phyloP scores from a whole-genome alignment of 2,113 vertebrate genomes.

The Platysternon megacephalum region DNA sequence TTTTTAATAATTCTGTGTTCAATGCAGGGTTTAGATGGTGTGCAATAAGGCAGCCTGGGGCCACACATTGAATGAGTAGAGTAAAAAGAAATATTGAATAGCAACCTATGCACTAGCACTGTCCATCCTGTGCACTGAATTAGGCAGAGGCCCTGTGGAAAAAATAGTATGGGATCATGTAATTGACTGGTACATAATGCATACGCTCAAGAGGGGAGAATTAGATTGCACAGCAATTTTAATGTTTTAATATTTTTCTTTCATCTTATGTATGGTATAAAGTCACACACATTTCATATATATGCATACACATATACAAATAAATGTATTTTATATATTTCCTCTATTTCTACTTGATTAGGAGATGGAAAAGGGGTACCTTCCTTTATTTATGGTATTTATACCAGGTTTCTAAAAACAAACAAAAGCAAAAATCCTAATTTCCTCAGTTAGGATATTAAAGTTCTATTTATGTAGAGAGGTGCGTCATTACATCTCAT shows the following conservation, averaged over 20 bases:
- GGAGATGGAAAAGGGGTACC: neutral
- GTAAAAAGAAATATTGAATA: neutral
- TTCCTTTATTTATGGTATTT: neutral
- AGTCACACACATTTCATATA: neutral
- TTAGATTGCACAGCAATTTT: neutral
- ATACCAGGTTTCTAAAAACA: neutral
- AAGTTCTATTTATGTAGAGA: neutral
- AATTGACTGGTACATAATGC: neutral
- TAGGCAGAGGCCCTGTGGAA: neutral
- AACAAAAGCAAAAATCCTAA: neutral
- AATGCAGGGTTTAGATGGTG: neutral
- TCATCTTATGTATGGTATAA: too few relatives aligned
- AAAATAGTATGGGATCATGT: neutral
- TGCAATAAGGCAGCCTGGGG: neutral
- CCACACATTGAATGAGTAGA: neutral
- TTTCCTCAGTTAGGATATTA: conserved; percentile 8
- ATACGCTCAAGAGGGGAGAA: neutral
- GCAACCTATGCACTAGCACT: neutral
- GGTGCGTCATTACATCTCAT: neutral
- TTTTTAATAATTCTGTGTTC: neutral
- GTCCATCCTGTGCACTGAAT: neutral
- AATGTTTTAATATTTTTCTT: neutral
- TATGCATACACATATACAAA: neutral
- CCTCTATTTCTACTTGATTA: neutral
- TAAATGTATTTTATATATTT: neutral